These are phyloP conservation scores for Spodoptera frugiperda DNA, from an alignment of 1,140 invertebrate species.

Conservation along the genomic window DNA sequence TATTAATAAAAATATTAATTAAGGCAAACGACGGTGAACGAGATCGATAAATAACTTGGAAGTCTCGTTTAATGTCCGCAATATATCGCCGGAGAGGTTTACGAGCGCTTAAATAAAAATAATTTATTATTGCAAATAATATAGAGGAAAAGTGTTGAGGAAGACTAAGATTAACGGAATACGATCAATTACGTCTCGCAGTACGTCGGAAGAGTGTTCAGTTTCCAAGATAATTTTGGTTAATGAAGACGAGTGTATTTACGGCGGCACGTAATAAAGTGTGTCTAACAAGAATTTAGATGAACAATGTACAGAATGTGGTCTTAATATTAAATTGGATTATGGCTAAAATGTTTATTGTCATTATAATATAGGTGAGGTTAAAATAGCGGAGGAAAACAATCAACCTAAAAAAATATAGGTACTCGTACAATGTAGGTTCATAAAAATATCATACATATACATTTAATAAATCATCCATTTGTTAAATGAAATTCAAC, in stretches of 20 bases:
- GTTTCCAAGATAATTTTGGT: constrained; percentile 13
- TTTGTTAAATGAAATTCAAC: too few species aligned
- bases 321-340: too few species aligned
- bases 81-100: constrained; percentile 32
- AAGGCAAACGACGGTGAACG: constrained; percentile 17
- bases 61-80: constrained; percentile 27
- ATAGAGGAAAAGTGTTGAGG: constrained; percentile 51
- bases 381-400: too few species aligned
- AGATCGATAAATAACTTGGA: constrained; percentile 44
- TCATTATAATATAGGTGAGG: too few species aligned
- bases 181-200: constrained; percentile 8
- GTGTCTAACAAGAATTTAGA: too few species aligned
- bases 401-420: too few species aligned
- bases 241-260: constrained; percentile 9
- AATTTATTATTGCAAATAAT: constrained; percentile 49
- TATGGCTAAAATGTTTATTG: too few species aligned
- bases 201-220: neutral
- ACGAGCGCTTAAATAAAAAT: constrained; percentile 44
- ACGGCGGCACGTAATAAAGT: neutral
- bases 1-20: constrained; percentile 42
- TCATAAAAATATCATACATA: too few species aligned
- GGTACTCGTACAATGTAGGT: too few species aligned
- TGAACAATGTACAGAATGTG: too few species aligned
- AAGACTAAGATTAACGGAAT: constrained; percentile 22
- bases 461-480: too few species aligned